Conservation (phyloP, 2,113 vertebrate species). For the Gasterosteus aculeatus region DNA sequence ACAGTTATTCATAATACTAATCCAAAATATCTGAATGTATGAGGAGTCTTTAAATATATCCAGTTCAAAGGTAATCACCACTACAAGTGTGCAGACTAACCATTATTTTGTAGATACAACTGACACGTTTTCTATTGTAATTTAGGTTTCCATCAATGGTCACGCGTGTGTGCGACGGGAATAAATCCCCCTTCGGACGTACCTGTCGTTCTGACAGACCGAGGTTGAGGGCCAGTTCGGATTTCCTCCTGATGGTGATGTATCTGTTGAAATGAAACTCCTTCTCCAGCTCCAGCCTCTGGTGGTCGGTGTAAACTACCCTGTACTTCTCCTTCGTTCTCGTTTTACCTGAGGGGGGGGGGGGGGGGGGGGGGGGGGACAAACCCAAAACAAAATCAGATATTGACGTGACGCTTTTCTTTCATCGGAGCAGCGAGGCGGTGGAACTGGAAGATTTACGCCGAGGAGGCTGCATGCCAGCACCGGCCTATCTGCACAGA, state of each 20-base stretch:
- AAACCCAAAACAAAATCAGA: neutral
- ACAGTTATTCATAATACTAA: no score
- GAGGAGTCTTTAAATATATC: neutral
- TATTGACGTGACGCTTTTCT: neutral
- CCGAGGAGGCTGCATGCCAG: constrained; percentile 49
- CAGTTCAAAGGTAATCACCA: neutral
- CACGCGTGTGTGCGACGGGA: neutral
- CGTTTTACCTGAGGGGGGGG: constrained; percentile 87
- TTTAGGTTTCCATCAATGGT: neutral
- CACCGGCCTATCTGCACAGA: constrained; percentile 53
- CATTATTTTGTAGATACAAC: no score
- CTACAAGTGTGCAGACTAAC: neutral
- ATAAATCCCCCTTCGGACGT: constrained; percentile 19
- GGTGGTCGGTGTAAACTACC: constrained; percentile 95
- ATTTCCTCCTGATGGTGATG: constrained; percentile 93
- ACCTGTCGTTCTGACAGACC: constrained; percentile 98
- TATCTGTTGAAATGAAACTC: constrained; percentile 98
- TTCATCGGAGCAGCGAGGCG: neutral
- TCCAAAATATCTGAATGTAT: neutral
- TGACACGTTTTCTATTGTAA: neutral
- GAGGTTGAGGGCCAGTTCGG: constrained; percentile 91
- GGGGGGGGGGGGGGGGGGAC: neutral
- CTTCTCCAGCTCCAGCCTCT: constrained; percentile 95
- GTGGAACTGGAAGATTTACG: constrained; percentile 35
- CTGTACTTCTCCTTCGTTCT: constrained; percentile 98